Conservation (phyloP, 2,888 invertebrate species). For the Cremastobaeus sp. region DNA sequence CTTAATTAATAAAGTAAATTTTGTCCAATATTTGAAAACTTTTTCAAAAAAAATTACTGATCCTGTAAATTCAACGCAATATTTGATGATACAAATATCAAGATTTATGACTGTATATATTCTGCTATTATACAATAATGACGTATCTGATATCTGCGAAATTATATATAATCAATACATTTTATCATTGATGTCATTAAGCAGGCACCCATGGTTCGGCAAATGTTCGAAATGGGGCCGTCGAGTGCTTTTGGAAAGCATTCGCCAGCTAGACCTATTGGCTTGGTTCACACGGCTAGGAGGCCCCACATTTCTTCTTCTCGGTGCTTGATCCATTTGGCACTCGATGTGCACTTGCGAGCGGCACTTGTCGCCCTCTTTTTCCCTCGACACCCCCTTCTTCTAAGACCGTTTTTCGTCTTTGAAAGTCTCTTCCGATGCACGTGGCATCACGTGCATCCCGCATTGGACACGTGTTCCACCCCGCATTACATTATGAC, state of each 20-base stretch:
- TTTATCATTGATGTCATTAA: conserved; percentile 42
- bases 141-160: conserved; percentile 42
- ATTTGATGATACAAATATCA: no score
- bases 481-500: conserved; percentile 52
- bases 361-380: conserved; percentile 54
- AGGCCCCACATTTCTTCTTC: conserved; percentile 47
- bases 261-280: conserved; percentile 47
- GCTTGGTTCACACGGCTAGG: conserved; percentile 58
- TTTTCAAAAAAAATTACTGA: no score
- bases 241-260: conserved; percentile 61
- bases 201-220: conserved; percentile 51
- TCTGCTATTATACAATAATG: no score
- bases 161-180: conserved; percentile 41
- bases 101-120: no score
- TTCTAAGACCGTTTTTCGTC: conserved; percentile 51
- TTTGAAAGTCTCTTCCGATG: conserved; percentile 50
- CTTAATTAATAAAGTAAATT: no score
- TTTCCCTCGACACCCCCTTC: conserved; percentile 11
- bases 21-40: no score
- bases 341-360: conserved; percentile 59
- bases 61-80: no score
- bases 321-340: conserved; percentile 54
- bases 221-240: conserved; percentile 44
- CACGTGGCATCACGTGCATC: conserved; percentile 62
- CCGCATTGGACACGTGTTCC: conserved; percentile 62